A percentile compares a stretch with the other conserved stretches of the same genome.
Evolutionary conservation across 2,888 invertebrate genomes (phyloP).

Genomic region (Xestia sexstrigata): DNA sequence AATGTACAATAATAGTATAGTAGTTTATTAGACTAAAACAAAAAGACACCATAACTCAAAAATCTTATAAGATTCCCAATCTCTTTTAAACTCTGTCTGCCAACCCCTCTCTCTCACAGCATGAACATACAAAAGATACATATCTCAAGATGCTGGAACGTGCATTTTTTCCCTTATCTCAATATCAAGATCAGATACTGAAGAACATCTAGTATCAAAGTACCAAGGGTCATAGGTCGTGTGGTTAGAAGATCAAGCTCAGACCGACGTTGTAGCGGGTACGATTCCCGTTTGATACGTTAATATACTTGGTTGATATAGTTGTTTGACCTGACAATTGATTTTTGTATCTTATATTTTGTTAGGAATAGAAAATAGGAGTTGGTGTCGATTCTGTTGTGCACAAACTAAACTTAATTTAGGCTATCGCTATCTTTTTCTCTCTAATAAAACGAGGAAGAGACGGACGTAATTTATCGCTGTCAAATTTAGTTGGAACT

Average conservation of each 20-base stretch:
- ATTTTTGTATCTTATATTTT: neutral
- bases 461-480: no score
- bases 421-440: no score
- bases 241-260: constrained; percentile 64
- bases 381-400: no score
- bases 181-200: constrained; percentile 63
- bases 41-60: neutral
- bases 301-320: constrained; percentile 18
- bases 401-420: no score
- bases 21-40: no score
- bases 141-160: constrained; percentile 56
- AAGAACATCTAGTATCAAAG: constrained; percentile 56
- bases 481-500: no score
- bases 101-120: constrained; percentile 27
- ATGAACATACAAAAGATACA: constrained; percentile 37
- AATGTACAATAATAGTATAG: no score
- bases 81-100: neutral
- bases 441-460: no score
- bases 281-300: constrained; percentile 59
- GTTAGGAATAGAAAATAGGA: neutral
- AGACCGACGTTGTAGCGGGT: constrained; percentile 39
- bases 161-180: constrained; percentile 63
- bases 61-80: neutral
- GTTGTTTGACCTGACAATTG: constrained; percentile 12
- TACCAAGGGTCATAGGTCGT: constrained; percentile 64